phyloP scores from a whole-genome alignment of 92 coral and sea anemone species.

The Porites rus region DNA sequence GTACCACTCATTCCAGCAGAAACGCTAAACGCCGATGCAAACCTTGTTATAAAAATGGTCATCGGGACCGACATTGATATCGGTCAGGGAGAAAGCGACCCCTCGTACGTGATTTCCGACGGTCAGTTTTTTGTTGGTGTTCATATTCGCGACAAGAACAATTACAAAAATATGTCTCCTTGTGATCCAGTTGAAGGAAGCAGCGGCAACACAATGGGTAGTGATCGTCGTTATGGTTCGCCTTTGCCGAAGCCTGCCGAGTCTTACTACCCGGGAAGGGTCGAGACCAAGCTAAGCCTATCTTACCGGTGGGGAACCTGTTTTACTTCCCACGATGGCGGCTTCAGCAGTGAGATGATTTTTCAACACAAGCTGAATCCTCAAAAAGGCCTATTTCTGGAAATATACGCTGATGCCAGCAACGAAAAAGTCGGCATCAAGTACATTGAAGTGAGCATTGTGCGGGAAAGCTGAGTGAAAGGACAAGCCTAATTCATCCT shows the following conservation, averaged over 20 bases:
- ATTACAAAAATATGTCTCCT: not conserved
- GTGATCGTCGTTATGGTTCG: not conserved
- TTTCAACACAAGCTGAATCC: conserved; percentile 30
- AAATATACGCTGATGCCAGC: not conserved
- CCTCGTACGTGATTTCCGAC: conserved; percentile 21
- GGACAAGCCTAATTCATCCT: too few relatives aligned
- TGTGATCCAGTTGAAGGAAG: conserved; percentile 1
- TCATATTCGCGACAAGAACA: conserved; percentile 8
- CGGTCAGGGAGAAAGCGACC: conserved; percentile 9
- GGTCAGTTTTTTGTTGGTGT: conserved; percentile 25
- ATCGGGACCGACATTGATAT: conserved; percentile 8
- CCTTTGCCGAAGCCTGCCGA: conserved; percentile 15
- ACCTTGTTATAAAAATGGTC: not conserved
- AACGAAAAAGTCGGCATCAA: conserved; percentile 5
- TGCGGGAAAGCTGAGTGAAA: not conserved
- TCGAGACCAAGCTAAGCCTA: conserved; percentile 16
- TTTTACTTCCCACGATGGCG: conserved; percentile 7
- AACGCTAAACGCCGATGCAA: not conserved
- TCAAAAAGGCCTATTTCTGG: conserved; percentile 11
- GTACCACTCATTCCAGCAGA: conserved; percentile 26
- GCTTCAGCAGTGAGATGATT: conserved; percentile 16
- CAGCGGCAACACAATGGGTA: not conserved
- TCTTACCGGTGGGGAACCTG: conserved; percentile 37
- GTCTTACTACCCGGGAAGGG: conserved; percentile 7
- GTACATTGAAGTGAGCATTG: conserved; percentile 17